Conservation (phyloP, 37 sponge, comb jelly and placozoan species). For the Cladorhizidae sp. region DNA sequence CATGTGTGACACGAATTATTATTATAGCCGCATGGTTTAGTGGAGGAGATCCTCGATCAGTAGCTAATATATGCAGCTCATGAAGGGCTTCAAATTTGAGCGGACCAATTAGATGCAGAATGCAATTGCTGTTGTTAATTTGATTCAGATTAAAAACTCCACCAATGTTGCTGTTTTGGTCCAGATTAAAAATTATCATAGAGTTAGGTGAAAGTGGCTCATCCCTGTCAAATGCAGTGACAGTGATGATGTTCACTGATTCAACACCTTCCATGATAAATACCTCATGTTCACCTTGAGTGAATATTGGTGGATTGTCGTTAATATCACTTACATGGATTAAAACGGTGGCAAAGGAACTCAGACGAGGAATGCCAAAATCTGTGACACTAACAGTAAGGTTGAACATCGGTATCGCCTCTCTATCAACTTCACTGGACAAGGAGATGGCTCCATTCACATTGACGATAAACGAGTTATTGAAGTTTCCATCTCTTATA, state of each 20-base stretch:
- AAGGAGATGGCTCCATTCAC: slow-evolving; percentile 2
- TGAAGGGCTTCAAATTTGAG: slow-evolving; percentile 53
- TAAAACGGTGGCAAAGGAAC: slow-evolving; percentile 1
- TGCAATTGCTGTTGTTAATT: background rate
- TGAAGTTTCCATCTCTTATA: slow-evolving; percentile 40
- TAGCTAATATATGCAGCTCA: slow-evolving; percentile 22
- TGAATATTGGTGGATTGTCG: slow-evolving; percentile 79
- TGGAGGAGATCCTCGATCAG: slow-evolving; percentile 46
- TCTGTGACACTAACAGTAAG: slow-evolving; percentile 42
- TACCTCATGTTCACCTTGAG: slow-evolving; percentile 19
- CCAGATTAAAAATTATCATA: slow-evolving; percentile 19
- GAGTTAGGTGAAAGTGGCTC: slow-evolving; percentile 48
- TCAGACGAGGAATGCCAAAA: slow-evolving; percentile 13
- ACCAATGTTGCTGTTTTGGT: background rate
- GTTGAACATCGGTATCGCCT: slow-evolving; percentile 11
- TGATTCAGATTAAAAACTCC: background rate
- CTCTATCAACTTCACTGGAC: slow-evolving; percentile 37
- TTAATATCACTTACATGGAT: slow-evolving; percentile 76
- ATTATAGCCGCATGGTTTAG: slow-evolving; percentile 26
- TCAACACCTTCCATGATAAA: slow-evolving; percentile 30
- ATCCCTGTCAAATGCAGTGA: slow-evolving; percentile 63
- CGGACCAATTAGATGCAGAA: background rate
- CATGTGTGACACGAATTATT: slow-evolving; percentile 46
- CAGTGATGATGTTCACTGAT: background rate
- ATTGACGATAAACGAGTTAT: background rate